Percentiles rank a stretch among this genome's conserved stretches.
phyloP scores from a whole-genome alignment of 2,797 vertebrate genomes.

The Scomberomorus guttatus region DNA sequence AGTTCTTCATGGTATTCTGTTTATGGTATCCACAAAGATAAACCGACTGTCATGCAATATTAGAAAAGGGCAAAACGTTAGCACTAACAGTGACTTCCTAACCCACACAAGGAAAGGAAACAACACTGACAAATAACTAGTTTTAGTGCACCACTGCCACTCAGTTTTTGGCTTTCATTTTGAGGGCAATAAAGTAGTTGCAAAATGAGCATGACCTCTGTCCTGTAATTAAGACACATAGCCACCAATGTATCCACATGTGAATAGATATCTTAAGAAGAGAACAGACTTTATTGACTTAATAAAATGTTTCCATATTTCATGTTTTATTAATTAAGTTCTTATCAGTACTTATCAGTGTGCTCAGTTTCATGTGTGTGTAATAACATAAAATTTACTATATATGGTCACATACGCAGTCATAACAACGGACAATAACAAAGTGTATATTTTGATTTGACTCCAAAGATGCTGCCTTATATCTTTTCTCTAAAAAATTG shows the following conservation, averaged over 20 bases:
- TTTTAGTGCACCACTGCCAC: conserved; percentile 8
- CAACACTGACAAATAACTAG: conserved; percentile 31
- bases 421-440: not conserved
- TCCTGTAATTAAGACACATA: conserved; percentile 8
- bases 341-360: not conserved
- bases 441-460: not conserved
- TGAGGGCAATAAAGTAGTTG: conserved; percentile 39
- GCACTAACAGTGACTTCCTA: conserved; percentile 54
- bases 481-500: conserved; percentile 18
- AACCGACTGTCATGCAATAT: conserved; percentile 53
- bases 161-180: conserved; percentile 30
- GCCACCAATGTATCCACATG: not conserved
- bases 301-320: not conserved
- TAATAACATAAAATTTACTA: conserved; percentile 10
- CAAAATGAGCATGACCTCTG: conserved; percentile 39
- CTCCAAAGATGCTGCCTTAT: not conserved
- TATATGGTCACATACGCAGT: not conserved
- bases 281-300: not conserved
- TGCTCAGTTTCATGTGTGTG: conserved; percentile 26
- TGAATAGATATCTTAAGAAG: not conserved
- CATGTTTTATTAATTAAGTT: too few species aligned
- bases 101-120: conserved; percentile 45
- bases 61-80: conserved; percentile 61
- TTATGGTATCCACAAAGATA: conserved; percentile 73
- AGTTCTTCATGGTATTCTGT: conserved; percentile 62